Evolutionary conservation across 2,888 invertebrate genomes (phyloP), one percentile per base, ranked within the genome.

Genomic region (Microctonus brassicae): DNA sequence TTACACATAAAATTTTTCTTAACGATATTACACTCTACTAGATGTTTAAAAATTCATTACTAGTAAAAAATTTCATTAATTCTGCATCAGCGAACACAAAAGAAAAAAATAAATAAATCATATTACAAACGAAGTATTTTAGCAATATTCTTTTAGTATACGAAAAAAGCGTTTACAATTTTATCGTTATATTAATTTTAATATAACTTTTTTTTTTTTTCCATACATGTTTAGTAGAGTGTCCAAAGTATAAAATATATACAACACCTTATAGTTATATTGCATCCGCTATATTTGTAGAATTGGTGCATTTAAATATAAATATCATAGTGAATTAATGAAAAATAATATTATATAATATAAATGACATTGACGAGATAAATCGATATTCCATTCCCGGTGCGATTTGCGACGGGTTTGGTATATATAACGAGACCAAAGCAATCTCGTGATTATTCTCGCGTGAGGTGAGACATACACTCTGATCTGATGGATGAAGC

Each of bases 211-310:
- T 61, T 11, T 13, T 22, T 36, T 36, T 22, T 17, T 39, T 20
- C n/a, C n/a, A n/a, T n/a, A n/a, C 33, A n/a, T 58, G 33, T 58
- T 29, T 33, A n/a, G 58, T 58, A 58, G 58, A 63, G 47, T 17
- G 20, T 42, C 24, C 7, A 42, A n/a, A 47, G 42, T 42, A 20
- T 63, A 63, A 24, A 29, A 26, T 42, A 20, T 63, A 63, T 42
- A n/a, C 1, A 47, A 47, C 4, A 47, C 47, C 47, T 42, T 42
- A 4, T n/a, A 47, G 5, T 47, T 47, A 47, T 39, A 47, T 39
- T 72, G 72, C 72, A 72, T 72, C 61, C 66, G 72, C 72, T 72
- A 63, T 47, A 55, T 66, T 36, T 33, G 72, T 72, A 72, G 72
- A 62, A 34, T 72, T 71, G 55, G 42, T 29, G 57, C 65, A 71